Evolutionary conservation across 2,113 vertebrate species (phyloP), one percentile per base, ranked within the genome.

Genomic region (Eulemur macaco): DNA sequence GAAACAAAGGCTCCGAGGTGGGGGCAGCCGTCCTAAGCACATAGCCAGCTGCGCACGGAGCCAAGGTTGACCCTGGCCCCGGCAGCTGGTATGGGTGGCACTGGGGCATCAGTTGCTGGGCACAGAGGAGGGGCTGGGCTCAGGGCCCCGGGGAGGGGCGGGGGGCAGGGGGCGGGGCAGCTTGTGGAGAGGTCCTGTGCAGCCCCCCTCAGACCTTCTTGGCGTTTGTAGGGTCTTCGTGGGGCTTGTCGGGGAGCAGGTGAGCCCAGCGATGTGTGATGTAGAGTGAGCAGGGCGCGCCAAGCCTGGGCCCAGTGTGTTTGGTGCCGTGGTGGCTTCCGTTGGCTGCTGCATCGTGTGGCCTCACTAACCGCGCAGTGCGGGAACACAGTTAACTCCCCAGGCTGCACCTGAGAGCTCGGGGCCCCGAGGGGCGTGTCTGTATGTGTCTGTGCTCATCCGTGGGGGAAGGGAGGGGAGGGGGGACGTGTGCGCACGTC

Each of bases 241-340:
- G 1, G 78, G 94, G 82, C 88, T 64, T 2, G 0, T 60, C 63
- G 1, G 68, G 94, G 50, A 39, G 34, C 95, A 96, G 98, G 97
- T 97, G 96, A 98, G 97, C 74, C 0, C 14, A 3, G 58, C 6
- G 0, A 50, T 3, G 78, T 37, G 31, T 82, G 63, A 63, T 17
- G 87, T 94, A 93, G 18, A 13, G 68, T 34, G 86, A 21, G 60
- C 45, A 1, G 56, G 34, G 56, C 15, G n/a, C 89, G 23, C 23
- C 0, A 34, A 2, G 42, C 31, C 31, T 4, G 0, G 14, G 63
- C 68, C 81, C 20, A 6, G 11, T 1, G 56, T 56, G 50, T 18
- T 50, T 64, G 47, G 56, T 9, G 21, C 37, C 14, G 4, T 11
- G 37, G 50, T 17, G 17, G 52, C 69, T 77, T 39, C 2, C 3